phyloP scores from a whole-genome alignment of 2,113 vertebrate species.

The Platysternon megacephalum region DNA sequence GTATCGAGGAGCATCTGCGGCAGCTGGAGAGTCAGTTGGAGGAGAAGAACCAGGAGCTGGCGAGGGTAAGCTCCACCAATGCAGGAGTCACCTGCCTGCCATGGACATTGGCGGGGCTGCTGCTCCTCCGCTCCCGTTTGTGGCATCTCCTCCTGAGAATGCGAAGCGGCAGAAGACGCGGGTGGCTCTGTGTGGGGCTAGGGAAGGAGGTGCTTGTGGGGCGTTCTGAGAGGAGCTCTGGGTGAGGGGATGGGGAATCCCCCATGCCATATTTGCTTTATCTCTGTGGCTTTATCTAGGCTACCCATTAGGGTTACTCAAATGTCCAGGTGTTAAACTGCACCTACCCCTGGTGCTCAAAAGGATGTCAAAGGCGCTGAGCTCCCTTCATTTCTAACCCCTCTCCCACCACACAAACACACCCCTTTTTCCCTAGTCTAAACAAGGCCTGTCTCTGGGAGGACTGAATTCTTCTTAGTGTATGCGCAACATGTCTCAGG shows the following conservation, averaged over 20 bases:
- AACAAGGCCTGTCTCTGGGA: not conserved
- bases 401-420: not conserved
- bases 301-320: not conserved
- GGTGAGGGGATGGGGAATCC: not conserved
- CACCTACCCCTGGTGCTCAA: not conserved
- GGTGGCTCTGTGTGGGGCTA: not conserved
- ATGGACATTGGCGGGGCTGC: not conserved
- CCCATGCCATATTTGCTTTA: not conserved
- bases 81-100: not conserved
- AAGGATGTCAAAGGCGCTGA: not conserved
- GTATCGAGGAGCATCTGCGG: slow-evolving; percentile 92
- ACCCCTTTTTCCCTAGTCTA: not conserved
- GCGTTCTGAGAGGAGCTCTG: not conserved
- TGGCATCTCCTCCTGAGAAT: not conserved
- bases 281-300: not conserved
- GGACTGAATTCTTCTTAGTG: not conserved
- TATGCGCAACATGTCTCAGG: no score
- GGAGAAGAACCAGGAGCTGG: slow-evolving; percentile 97
- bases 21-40: slow-evolving; percentile 96
- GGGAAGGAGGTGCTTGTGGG: not conserved
- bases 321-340: not conserved
- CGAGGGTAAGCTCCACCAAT: slow-evolving; percentile 82
- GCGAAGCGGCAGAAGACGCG: not conserved
- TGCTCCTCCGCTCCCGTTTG: not conserved
- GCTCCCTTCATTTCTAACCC: not conserved